Base-by-base conservation (phyloP, 2,797 vertebrate genomes). In the Serranus cabrilla region DNA sequence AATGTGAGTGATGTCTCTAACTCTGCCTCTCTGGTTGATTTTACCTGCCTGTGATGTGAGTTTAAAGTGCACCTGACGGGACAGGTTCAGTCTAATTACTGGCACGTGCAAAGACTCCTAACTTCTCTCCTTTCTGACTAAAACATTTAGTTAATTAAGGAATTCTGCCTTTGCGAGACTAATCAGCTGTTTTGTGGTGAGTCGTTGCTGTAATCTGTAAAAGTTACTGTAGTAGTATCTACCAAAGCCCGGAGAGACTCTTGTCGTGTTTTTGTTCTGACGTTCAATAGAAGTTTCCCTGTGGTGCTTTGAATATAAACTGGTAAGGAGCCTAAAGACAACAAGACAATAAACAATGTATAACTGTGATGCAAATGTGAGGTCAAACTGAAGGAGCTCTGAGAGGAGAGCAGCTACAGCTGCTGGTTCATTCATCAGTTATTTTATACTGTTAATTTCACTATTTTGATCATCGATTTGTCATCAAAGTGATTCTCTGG, bases 1-100 rank as follows among this genome's bases (percentile, higher is more conserved):
- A 83, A 93, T 98, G 98, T 99, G 91, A 99, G 97, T 97, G 40
- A n/a, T 49, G 23, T 8, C 10, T 58, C 34, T 8, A 10, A 1
- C 3, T 27, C 6, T 8, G 17, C 45, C 2, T 7, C 25, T 37
- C 14, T 31, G 13, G 4, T 12, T 51, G 18, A 8, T 42, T 49
- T 45, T 23, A 7, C 42, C 25, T 9, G 34, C 34, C 27, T 34
- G 34, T 34, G 34, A 34, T 34, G 34, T 34, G 34, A 5, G 34
- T 58, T n/a, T 2, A 27, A 75, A 5, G 17, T 43, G 62, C 79
- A 83, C 75, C 84, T 83, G 76, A 71, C 11, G 2, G 8, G 18
- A 18, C 52, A 52, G 49, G 34, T 64, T 76, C 55, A 54, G 1
- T 16, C 11, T 9, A 43, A 49, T 21, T 46, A 45, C 45, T 55